Base-by-base conservation (phyloP, 2,113 vertebrate genomes). In the Actenoides hombroni region DNA sequence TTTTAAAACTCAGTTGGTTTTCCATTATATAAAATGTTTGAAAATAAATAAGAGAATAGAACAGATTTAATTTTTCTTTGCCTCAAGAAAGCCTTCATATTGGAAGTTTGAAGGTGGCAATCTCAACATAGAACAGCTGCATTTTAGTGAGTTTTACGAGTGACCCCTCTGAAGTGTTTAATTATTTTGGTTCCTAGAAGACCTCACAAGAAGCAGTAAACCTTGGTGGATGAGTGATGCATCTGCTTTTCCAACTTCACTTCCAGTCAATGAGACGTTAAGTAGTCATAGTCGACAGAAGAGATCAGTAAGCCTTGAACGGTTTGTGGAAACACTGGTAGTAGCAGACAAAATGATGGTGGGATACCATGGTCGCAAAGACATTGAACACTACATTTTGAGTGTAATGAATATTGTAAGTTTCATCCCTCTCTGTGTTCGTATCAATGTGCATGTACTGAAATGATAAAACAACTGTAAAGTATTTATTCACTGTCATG, bases 381-480 rank as follows among this genome's bases (percentile, higher is more conserved):
- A 99, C 97, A 99, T 99, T 83, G 99, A 99, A 65, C 99, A 99
- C 98, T 99, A 99, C 98, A 98, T 99, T 98, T 95, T 99, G 97
- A 99, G 99, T 68, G 99, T 99, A 95, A 99, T 99, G 99, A 99
- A 99, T 98, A 99, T 99, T 99, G 99, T 99, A 99, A 99, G 99
- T 99, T 99, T 99, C 98, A 98, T 98, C 98, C 98, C 98, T 97
- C 95, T 98, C 73, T 83, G 84, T 91, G 84, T 87, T 96, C 7
- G 1, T 79, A 73, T 59, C 67, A 70, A 13, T 33, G 42, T 25
- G 2, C 24, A 5, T 35, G 23, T 73, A 4, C 31, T 54, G 49
- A 77, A 69, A 59, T 56, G 7, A 53, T 78, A 53, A 75, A 37
- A 33, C 20, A 37, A n/a, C n/a, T 81, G 33, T n/a, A 1, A 20